Evolutionary conservation across 2,113 vertebrate species (phyloP).

Genomic region (Phoenicopterus ruber): DNA sequence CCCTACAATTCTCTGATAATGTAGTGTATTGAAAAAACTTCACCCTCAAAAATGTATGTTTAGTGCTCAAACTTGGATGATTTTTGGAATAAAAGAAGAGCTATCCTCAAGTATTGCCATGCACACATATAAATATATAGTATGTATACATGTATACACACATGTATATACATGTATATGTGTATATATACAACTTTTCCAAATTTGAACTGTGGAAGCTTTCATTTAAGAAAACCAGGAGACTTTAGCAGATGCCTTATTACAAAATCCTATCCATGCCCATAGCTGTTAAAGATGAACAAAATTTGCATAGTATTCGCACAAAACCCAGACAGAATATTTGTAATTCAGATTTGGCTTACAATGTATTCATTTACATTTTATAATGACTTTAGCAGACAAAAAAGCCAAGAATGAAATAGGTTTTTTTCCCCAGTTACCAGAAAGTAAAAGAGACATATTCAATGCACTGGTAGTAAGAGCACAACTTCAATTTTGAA

Average conservation of each 20-base stretch:
- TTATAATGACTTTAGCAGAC: conserved; percentile 52
- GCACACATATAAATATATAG: neutral
- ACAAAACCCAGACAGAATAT: conserved; percentile 36
- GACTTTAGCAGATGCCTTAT: neutral
- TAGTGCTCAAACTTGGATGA: neutral
- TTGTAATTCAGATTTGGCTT: conserved; percentile 60
- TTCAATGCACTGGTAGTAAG: neutral
- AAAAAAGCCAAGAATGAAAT: conserved; percentile 15
- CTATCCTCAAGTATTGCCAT: neutral
- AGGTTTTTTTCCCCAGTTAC: neutral
- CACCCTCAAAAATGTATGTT: neutral
- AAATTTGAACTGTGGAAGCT: neutral
- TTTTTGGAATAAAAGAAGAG: neutral
- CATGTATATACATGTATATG: neutral
- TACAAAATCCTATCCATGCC: conserved; percentile 2
- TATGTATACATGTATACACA: neutral
- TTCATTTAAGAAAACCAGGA: neutral
- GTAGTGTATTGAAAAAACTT: neutral
- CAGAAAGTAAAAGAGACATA: conserved; percentile 1
- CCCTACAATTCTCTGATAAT: neutral
- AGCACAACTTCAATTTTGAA: conserved; percentile 29
- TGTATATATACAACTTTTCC: neutral
- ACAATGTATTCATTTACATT: conserved; percentile 60
- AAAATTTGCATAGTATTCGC: conserved; percentile 20
- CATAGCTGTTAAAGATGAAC: conserved; percentile 35